Conservation (phyloP, 2,888 invertebrate genomes). For the Sepioteuthis lessoniana region DNA sequence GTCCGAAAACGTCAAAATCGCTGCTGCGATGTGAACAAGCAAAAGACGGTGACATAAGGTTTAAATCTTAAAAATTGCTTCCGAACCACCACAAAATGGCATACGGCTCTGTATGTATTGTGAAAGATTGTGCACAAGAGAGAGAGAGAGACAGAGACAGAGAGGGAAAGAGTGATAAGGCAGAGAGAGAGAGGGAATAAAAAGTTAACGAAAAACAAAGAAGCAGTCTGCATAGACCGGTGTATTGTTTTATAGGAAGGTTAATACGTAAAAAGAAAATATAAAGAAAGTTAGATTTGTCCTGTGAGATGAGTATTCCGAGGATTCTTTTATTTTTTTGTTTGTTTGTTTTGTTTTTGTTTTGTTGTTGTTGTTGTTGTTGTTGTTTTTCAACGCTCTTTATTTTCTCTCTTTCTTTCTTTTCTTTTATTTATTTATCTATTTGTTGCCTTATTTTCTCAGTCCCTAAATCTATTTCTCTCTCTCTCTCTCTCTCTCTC, state of each 20-base stretch:
- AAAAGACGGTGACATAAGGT: constrained; percentile 9
- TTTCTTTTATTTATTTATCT: too few species aligned
- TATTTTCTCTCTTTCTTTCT: too few species aligned
- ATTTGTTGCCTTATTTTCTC: too few species aligned
- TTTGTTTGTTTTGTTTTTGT: background rate
- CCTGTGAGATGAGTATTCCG: background rate
- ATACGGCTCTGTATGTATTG: background rate
- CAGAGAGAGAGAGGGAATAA: background rate
- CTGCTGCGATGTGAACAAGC: constrained; percentile 9
- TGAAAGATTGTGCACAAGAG: too few species aligned
- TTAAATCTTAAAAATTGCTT: constrained; percentile 23
- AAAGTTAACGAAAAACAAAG: too few species aligned
- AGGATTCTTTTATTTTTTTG: background rate
- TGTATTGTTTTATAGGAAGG: background rate
- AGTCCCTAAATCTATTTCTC: too few species aligned
- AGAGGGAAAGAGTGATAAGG: too few species aligned
- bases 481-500: too few species aligned
- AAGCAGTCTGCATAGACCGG: background rate
- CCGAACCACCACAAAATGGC: constrained; percentile 4
- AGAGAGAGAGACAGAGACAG: too few species aligned
- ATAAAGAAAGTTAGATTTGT: background rate
- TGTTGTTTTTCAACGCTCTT: too few species aligned
- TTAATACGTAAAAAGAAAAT: constrained; percentile 18
- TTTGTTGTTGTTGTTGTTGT: rapidly evolving
- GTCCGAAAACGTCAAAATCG: background rate